Evolutionary conservation across 2,113 vertebrate genomes (phyloP).

Genomic region (Rafetus swinhoei): DNA sequence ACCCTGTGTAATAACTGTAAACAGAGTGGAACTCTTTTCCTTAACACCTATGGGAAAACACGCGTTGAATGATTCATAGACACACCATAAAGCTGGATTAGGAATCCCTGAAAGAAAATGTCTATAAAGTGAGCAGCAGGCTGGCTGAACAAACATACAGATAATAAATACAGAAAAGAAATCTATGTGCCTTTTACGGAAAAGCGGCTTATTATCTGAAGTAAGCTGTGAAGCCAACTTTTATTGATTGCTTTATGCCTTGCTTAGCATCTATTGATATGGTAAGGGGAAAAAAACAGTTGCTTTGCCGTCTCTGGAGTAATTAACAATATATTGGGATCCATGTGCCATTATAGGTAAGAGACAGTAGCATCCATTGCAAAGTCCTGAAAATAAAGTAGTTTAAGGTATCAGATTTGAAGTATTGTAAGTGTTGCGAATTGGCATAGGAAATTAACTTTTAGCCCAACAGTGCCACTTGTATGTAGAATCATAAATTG

Average conservation of each 20-base stretch:
- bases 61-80: not conserved
- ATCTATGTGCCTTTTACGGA: not conserved
- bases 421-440: not conserved
- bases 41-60: not conserved
- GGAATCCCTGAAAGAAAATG: not conserved
- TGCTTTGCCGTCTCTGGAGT: not conserved
- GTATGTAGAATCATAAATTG: not conserved
- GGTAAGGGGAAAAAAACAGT: not conserved
- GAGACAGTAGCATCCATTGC: not conserved
- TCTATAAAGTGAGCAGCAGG: not conserved
- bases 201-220: not conserved
- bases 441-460: slow-evolving; percentile 4
- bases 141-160: not conserved
- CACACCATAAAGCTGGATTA: not conserved
- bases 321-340: not conserved
- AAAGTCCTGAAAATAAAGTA: not conserved
- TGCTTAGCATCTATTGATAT: not conserved
- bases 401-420: not conserved
- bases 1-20: not conserved
- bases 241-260: not conserved
- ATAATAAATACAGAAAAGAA: not conserved
- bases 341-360: not conserved
- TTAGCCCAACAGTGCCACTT: not conserved
- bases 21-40: not conserved
- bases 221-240: not conserved